A percentile compares a stretch with the other conserved stretches of the same genome.
These are phyloP conservation scores for Kryptopterus vitreolus DNA, from an alignment of 2,797 vertebrate genomes.

Conservation along the genomic window DNA sequence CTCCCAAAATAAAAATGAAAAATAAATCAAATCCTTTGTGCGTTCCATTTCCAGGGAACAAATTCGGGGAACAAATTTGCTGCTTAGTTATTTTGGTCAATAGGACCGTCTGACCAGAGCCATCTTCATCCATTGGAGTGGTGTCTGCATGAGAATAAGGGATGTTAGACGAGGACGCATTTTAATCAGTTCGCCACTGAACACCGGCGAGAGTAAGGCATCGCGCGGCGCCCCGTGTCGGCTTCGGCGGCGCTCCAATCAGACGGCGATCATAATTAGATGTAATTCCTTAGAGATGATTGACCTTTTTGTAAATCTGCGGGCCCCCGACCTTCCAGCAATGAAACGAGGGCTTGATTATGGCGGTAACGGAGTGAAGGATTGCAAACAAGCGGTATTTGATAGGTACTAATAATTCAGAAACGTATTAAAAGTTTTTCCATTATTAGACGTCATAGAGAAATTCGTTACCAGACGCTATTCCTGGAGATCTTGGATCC, in stretches of 20 bases:
- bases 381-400: neutral
- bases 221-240: slow-evolving; percentile 64
- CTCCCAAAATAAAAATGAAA: too few species aligned
- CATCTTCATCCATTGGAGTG: slow-evolving; percentile 76
- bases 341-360: slow-evolving; percentile 4
- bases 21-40: neutral
- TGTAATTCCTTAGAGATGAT: slow-evolving; percentile 42
- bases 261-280: slow-evolving; percentile 64
- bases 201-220: slow-evolving; percentile 61
- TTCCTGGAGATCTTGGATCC: too few species aligned
- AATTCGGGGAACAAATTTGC: slow-evolving; percentile 78
- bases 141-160: slow-evolving; percentile 74
- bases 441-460: too few species aligned
- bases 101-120: slow-evolving; percentile 75
- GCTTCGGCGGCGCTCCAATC: slow-evolving; percentile 63
- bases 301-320: slow-evolving; percentile 31
- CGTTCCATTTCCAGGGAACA: slow-evolving; percentile 61
- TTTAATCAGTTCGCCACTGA: slow-evolving; percentile 68
- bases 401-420: too few species aligned
- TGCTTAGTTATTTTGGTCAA: slow-evolving; percentile 79
- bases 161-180: slow-evolving; percentile 72
- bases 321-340: neutral
- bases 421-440: too few species aligned
- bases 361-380: neutral
- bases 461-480: too few species aligned